Percentiles rank a stretch among this genome's conserved stretches.
phyloP scores from a whole-genome alignment of 2,888 invertebrate species.

The Andricus quercusramuli region DNA sequence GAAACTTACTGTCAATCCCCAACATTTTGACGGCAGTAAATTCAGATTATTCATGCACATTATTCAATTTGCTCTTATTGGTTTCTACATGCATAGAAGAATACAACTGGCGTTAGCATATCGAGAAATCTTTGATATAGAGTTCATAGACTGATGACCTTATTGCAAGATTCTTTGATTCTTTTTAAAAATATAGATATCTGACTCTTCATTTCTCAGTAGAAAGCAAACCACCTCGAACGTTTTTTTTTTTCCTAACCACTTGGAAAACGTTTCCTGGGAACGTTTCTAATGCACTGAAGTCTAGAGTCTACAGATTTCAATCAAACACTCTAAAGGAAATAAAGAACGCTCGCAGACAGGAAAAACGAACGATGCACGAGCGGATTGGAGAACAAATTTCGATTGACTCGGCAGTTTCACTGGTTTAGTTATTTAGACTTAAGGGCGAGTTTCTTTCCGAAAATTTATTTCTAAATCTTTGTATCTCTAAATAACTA shows the following conservation, averaged over 20 bases:
- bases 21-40: slow-evolving; percentile 66
- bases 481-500: slow-evolving; percentile 61
- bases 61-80: slow-evolving; percentile 14
- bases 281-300: slow-evolving; percentile 34
- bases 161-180: slow-evolving; percentile 29
- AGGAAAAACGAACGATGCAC: slow-evolving; percentile 17
- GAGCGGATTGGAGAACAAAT: slow-evolving; percentile 5
- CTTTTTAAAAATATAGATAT: slow-evolving; percentile 40
- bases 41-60: slow-evolving; percentile 54
- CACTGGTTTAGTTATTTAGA: slow-evolving; percentile 64
- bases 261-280: slow-evolving; percentile 31
- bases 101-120: slow-evolving; percentile 32
- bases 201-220: slow-evolving; percentile 7
- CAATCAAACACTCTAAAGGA: not conserved
- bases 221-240: slow-evolving; percentile 9
- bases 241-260: not conserved
- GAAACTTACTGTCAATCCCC: slow-evolving; percentile 55
- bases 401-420: slow-evolving; percentile 45
- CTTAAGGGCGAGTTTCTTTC: not conserved
- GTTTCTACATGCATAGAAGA: slow-evolving; percentile 42
- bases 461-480: not conserved
- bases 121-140: slow-evolving; percentile 28
- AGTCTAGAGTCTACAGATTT: slow-evolving; percentile 31
- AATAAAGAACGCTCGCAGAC: not conserved
- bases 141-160: slow-evolving; percentile 25